These are phyloP conservation scores for Coregonus clupeaformis DNA, from an alignment of 2,113 vertebrate species.

Conservation along the genomic window DNA sequence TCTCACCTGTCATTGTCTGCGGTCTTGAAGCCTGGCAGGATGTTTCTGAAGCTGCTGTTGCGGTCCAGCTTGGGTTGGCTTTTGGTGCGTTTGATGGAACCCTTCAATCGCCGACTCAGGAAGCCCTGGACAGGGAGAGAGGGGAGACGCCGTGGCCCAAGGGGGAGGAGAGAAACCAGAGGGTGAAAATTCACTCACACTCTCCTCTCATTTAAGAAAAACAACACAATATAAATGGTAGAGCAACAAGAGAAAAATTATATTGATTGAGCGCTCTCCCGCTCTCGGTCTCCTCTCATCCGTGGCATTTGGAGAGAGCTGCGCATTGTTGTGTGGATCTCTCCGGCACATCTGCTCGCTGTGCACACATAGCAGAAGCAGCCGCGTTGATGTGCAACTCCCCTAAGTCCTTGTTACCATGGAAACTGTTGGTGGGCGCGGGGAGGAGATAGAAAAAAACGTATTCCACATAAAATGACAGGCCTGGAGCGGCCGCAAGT, in stretches of 20 bases:
- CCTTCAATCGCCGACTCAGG: slow-evolving; percentile 89
- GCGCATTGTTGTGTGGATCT: slow-evolving; percentile 35
- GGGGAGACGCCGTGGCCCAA: not conserved
- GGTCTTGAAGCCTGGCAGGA: slow-evolving; percentile 81
- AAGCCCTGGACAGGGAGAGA: slow-evolving; percentile 72
- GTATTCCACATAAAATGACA: not conserved
- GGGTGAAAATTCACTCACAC: not conserved
- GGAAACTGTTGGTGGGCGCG: slow-evolving; percentile 79
- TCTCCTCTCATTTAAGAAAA: not conserved
- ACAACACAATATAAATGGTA: not conserved
- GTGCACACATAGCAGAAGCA: slow-evolving; percentile 36
- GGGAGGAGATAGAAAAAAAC: too few species aligned
- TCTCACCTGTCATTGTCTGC: slow-evolving; percentile 87
- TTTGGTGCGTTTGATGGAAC: slow-evolving; percentile 91
- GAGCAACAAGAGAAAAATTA: too few species aligned
- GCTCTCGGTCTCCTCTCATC: slow-evolving; percentile 5
- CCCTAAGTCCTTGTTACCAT: slow-evolving; percentile 82
- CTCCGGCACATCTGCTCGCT: slow-evolving; percentile 70
- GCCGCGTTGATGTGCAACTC: slow-evolving; percentile 67
- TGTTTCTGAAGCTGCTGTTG: slow-evolving; percentile 85
- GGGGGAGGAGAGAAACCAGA: not conserved
- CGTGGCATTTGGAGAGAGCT: slow-evolving; percentile 34
- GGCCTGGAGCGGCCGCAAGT: not conserved
- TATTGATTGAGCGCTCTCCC: not conserved
- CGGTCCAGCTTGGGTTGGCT: slow-evolving; percentile 91